Conservation (phyloP, 2,113 vertebrate genomes). For the Steatornis caripensis region DNA sequence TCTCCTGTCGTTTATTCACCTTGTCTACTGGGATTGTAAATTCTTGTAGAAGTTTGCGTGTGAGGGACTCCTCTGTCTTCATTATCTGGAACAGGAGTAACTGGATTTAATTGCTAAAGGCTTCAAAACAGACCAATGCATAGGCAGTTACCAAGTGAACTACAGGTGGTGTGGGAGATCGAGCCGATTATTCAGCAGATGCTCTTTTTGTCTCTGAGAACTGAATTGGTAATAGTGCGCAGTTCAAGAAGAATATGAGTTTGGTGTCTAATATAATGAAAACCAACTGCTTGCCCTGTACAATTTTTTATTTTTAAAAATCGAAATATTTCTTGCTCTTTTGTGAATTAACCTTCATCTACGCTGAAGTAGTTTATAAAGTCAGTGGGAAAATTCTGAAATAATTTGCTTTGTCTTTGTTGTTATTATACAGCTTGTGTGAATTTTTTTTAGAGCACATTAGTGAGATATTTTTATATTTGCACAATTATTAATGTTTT, state of each 20-base stretch:
- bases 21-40: background rate
- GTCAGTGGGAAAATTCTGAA: background rate
- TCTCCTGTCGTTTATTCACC: background rate
- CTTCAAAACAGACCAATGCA: background rate
- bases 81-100: background rate
- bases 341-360: background rate
- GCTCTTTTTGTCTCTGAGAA: background rate
- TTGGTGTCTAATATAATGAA: background rate
- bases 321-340: background rate
- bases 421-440: background rate
- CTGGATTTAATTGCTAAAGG: background rate
- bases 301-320: background rate
- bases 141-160: background rate
- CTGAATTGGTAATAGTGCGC: background rate
- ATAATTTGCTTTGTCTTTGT: background rate
- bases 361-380: background rate
- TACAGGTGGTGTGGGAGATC: background rate
- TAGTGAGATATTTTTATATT: background rate
- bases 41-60: background rate
- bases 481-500: background rate
- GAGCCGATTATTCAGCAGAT: background rate
- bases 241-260: background rate
- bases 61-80: background rate
- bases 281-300: background rate
- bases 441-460: background rate